Evolutionary conservation across 2,113 vertebrate genomes (phyloP).

Genomic region (Sylvietta virens): DNA sequence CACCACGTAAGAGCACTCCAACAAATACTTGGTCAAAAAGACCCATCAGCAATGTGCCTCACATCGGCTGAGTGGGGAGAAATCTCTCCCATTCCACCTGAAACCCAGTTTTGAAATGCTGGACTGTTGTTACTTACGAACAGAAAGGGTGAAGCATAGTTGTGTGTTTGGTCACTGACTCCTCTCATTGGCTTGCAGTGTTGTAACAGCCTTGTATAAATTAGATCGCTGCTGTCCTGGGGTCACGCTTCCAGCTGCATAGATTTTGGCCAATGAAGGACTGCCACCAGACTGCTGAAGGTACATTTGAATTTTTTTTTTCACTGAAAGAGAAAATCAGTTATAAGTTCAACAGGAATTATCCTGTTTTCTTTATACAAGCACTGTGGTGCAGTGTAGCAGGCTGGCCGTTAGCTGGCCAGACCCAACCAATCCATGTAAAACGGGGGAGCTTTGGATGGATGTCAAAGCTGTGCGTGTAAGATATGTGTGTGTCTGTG

Average conservation of each 20-base stretch:
- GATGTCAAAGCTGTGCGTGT: not conserved
- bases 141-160: not conserved
- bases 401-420: not conserved
- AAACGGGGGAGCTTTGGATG: not conserved
- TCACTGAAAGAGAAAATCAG: not conserved
- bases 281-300: not conserved
- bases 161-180: not conserved
- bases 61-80: not conserved
- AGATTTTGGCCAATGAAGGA: slow-evolving; percentile 24
- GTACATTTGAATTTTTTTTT: not conserved
- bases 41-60: not conserved
- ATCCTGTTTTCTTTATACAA: not conserved
- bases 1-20: not conserved
- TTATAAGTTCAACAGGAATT: not conserved
- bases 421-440: not conserved
- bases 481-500: rapidly evolving
- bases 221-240: not conserved
- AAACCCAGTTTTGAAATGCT: not conserved
- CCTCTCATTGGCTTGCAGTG: slow-evolving; percentile 27
- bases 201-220: slow-evolving; percentile 21
- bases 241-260: not conserved
- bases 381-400: not conserved
- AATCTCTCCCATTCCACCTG: not conserved
- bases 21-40: not conserved
- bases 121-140: not conserved